phyloP scores from a whole-genome alignment of 2,888 invertebrate species.

The Nomada fabriciana region DNA sequence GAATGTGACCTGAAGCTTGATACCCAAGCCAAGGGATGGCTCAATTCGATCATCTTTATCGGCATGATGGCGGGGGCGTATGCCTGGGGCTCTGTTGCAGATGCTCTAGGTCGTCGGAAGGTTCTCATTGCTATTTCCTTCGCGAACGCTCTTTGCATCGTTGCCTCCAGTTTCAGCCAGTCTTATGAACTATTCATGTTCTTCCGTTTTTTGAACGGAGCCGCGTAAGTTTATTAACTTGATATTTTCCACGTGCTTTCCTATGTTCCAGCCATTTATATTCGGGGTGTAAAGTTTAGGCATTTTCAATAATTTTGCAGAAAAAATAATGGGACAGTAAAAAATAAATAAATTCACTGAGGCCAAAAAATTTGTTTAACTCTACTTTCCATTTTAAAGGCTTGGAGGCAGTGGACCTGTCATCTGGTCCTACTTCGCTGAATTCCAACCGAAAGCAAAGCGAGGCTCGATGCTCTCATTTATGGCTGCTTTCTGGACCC shows the following conservation, averaged over 20 bases:
- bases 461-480: slow-evolving; percentile 96
- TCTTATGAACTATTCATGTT: slow-evolving; percentile 95
- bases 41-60: slow-evolving; percentile 93
- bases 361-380: no score
- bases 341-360: no score
- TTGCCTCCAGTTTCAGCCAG: slow-evolving; percentile 96
- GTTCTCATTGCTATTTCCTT: slow-evolving; percentile 95
- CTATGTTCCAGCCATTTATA: background rate
- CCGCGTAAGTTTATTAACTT: slow-evolving; percentile 90
- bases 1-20: slow-evolving; percentile 95
- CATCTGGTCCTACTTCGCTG: slow-evolving; percentile 97
- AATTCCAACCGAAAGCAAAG: slow-evolving; percentile 96
- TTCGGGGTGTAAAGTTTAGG: no score
- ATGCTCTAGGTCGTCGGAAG: slow-evolving; percentile 93
- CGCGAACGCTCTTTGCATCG: slow-evolving; percentile 95
- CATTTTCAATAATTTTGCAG: no score
- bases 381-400: slow-evolving; percentile 84
- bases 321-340: no score
- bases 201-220: slow-evolving; percentile 95
- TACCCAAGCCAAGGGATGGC: slow-evolving; percentile 93
- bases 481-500: slow-evolving; percentile 98
- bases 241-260: background rate
- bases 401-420: slow-evolving; percentile 96
- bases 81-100: slow-evolving; percentile 96
- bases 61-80: slow-evolving; percentile 98